Conservation (phyloP, 2,888 invertebrate genomes). For the Nomada fucata region DNA sequence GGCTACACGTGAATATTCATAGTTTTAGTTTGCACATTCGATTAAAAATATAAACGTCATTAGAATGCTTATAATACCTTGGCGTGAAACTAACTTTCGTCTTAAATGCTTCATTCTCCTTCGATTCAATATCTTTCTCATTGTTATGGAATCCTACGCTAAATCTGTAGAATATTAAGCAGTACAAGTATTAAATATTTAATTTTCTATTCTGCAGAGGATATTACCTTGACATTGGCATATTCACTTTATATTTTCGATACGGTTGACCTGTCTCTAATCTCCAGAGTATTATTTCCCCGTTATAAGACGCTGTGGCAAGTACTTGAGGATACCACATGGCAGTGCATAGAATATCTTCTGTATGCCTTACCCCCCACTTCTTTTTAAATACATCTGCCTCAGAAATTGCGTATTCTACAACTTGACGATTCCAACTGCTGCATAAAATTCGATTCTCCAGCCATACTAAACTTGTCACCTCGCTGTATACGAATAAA, state of each 20-base stretch:
- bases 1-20: constrained; percentile 8
- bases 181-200: background rate
- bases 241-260: constrained; percentile 79
- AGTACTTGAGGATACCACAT: constrained; percentile 87
- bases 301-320: constrained; percentile 91
- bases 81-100: background rate
- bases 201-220: background rate
- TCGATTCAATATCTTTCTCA: background rate
- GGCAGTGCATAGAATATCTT: constrained; percentile 90
- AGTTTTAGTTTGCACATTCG: background rate
- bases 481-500: constrained; percentile 79
- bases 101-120: background rate
- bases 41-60: background rate
- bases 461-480: constrained; percentile 86
- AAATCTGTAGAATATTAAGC: constrained; percentile 34
- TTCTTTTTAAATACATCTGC: constrained; percentile 87
- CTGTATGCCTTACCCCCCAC: constrained; percentile 90
- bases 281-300: constrained; percentile 93
- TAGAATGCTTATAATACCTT: constrained; percentile 18
- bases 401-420: constrained; percentile 88
- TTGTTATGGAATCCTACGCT: constrained; percentile 27
- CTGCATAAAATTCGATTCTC: constrained; percentile 88
- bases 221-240: constrained; percentile 80
- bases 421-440: constrained; percentile 91
- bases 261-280: constrained; percentile 92